Evolutionary conservation across 2,888 invertebrate genomes (phyloP).

Genomic region (Cacoxenus indagator): DNA sequence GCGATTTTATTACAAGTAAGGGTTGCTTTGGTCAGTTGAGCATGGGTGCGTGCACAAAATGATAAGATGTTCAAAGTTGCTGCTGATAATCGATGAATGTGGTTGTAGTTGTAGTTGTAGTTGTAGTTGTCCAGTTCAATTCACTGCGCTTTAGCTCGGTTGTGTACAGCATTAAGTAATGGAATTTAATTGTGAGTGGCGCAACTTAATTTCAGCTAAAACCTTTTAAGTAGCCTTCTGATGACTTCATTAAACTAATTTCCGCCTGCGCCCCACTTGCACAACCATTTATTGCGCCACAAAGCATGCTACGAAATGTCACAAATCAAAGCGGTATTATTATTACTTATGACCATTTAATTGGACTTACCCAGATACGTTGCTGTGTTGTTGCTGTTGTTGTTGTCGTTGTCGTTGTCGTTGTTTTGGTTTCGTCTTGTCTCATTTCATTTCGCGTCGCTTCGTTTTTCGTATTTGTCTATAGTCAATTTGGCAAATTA

Average conservation of each 20-base stretch:
- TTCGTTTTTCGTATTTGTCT: conserved; percentile 42
- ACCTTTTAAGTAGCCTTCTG: not conserved
- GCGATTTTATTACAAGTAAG: not conserved
- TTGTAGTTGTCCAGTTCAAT: not conserved
- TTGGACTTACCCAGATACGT: conserved; percentile 68
- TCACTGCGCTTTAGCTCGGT: not conserved
- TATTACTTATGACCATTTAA: conserved; percentile 70
- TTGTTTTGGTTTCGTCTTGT: conserved; percentile 22
- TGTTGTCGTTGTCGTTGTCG: conserved; percentile 31
- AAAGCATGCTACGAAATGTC: conserved; percentile 42
- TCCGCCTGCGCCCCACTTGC: not conserved
- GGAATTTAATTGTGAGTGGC: conserved; percentile 26
- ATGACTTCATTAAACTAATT: not conserved
- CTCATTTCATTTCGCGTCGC: not conserved
- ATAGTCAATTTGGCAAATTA: conserved; percentile 65
- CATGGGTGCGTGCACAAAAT: conserved; percentile 13
- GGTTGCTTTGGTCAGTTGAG: conserved; percentile 17
- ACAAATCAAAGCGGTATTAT: conserved; percentile 70
- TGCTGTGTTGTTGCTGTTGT: conserved; percentile 48
- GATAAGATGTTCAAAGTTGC: not conserved
- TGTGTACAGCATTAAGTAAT: conserved; percentile 14
- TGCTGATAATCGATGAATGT: too few species aligned
- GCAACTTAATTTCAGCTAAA: not conserved
- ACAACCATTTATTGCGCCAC: not conserved
- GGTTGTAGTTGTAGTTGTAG: too few species aligned